A percentile compares a stretch with the other conserved stretches of the same genome.
Conservation (phyloP, 2,113 vertebrate species). For the Tiliqua scincoides region DNA sequence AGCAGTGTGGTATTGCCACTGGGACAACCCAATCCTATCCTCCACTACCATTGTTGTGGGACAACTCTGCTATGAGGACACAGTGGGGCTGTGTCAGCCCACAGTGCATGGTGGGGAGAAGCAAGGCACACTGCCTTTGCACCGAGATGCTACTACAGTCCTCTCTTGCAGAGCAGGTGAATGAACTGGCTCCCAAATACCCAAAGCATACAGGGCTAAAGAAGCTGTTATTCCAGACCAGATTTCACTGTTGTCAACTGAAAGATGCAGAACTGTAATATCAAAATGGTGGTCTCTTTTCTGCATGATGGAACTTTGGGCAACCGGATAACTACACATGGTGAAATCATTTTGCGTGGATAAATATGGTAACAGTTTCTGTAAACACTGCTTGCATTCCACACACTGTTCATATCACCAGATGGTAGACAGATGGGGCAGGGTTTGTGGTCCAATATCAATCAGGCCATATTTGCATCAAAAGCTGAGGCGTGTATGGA, state of each 20-base stretch:
- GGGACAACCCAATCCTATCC: not conserved
- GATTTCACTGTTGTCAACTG: not conserved
- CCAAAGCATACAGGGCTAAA: not conserved
- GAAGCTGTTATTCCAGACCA: not conserved
- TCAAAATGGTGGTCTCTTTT: not conserved
- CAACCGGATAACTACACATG: no score
- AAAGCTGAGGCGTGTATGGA: not conserved
- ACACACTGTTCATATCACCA: not conserved
- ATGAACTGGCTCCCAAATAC: not conserved
- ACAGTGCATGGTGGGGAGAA: no score
- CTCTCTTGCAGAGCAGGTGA: not conserved
- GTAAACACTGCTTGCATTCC: not conserved
- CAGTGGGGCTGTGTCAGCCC: no score
- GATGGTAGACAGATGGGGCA: not conserved
- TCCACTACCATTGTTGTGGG: not conserved
- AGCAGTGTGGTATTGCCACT: no score
- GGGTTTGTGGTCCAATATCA: not conserved
- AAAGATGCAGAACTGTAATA: not conserved
- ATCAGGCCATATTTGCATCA: not conserved
- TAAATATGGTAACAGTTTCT: not conserved
- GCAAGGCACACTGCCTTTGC: no score
- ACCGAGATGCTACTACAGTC: not conserved
- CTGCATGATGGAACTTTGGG: not conserved
- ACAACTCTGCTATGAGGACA: not conserved
- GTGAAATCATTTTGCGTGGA: not conserved